A percentile compares a stretch with the other conserved stretches of the same genome.
Conservation (phyloP, 2,113 vertebrate species). For the Stomatorhinus ivindoensis region DNA sequence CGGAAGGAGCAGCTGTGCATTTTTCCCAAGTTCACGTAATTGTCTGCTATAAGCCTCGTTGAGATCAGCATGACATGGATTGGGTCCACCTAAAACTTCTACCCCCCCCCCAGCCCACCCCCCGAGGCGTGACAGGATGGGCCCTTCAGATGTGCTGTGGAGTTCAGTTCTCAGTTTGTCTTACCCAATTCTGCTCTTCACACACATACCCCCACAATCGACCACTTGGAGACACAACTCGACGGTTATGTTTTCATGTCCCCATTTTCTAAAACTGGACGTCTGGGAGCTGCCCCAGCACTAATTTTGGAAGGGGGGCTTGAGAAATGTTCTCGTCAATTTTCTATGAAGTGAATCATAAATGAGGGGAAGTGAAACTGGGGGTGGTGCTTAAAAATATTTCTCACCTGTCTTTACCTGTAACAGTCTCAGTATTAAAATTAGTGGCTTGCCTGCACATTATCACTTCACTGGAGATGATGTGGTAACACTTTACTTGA, state of each 20-base stretch:
- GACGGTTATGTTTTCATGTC: constrained; percentile 28
- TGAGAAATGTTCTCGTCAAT: constrained; percentile 30
- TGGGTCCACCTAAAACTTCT: constrained; percentile 28
- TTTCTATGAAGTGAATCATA: not conserved
- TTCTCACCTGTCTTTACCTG: not conserved
- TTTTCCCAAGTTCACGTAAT: not conserved
- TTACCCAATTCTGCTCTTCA: constrained; percentile 30
- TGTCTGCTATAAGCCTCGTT: not conserved
- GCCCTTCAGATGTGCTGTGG: constrained; percentile 27
- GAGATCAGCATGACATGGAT: constrained; percentile 23
- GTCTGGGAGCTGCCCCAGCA: constrained; percentile 19
- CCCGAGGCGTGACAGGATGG: constrained; percentile 18
- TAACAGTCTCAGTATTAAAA: too few relatives aligned
- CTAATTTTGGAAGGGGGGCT: constrained; percentile 35
- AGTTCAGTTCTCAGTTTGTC: constrained; percentile 28
- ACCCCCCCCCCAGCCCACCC: constrained; percentile 21
- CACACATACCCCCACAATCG: constrained; percentile 24
- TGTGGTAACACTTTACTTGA: too few relatives aligned
- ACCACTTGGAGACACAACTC: constrained; percentile 17
- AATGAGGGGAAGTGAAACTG: not conserved
- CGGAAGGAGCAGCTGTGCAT: not conserved
- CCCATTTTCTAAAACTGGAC: not conserved
- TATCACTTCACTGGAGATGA: not conserved
- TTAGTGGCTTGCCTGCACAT: not conserved
- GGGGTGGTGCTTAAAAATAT: not conserved